Conservation (phyloP, 2,888 invertebrate genomes). For the Nebria salina region DNA sequence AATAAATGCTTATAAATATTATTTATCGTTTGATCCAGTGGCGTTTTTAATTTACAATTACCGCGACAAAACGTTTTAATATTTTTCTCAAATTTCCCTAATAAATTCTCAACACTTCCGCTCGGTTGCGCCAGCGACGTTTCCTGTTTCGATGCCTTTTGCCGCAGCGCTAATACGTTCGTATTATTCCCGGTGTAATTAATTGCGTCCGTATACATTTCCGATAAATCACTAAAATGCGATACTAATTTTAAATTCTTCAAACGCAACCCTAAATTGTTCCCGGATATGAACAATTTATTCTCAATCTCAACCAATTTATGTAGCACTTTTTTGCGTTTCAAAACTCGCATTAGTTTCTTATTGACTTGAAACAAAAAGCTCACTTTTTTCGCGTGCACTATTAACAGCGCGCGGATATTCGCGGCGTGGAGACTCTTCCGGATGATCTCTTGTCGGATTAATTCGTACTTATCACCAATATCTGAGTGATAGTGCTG, state of each 20-base stretch:
- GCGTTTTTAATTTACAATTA: not conserved
- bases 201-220: not conserved
- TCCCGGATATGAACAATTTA: not conserved
- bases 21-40: not conserved
- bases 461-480: conserved; percentile 3
- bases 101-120: not conserved
- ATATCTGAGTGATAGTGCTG: not conserved
- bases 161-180: not conserved
- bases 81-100: not conserved
- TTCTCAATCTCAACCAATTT: not conserved
- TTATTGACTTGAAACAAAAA: not conserved
- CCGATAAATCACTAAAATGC: not conserved
- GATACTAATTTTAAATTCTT: not conserved
- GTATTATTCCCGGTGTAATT: not conserved
- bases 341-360: not conserved
- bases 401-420: not conserved
- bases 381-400: not conserved
- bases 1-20: conserved; percentile 20
- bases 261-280: not conserved
- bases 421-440: not conserved
- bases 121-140: no score
- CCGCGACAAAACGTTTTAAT: not conserved
- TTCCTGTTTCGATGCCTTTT: not conserved
- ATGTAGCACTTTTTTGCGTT: not conserved
- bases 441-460: not conserved